These are phyloP conservation scores for Pharmacophagus antenor DNA, from an alignment of 2,888 invertebrate genomes.

Conservation along the genomic window DNA sequence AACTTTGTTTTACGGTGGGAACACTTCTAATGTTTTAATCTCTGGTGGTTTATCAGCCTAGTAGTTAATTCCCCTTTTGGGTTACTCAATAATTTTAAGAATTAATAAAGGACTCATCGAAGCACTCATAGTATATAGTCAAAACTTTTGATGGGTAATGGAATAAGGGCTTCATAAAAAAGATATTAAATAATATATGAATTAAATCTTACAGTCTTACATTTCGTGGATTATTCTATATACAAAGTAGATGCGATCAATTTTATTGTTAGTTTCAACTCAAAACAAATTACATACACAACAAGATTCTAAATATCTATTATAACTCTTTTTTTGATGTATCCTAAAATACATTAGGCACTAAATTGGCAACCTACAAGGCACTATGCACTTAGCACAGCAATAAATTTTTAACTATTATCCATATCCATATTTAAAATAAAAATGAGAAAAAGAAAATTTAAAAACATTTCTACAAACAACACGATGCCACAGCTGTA, in stretches of 20 bases:
- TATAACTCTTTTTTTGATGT: conserved; percentile 41
- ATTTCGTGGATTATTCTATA: conserved; percentile 23
- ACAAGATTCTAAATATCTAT: conserved; percentile 40
- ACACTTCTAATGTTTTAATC: conserved; percentile 65
- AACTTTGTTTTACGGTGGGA: conserved; percentile 77
- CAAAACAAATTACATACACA: conserved; percentile 30
- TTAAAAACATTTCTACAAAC: conserved; percentile 29
- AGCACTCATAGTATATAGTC: conserved; percentile 35
- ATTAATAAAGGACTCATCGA: conserved; percentile 36
- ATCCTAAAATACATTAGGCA: conserved; percentile 70
- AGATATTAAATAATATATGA: conserved; percentile 14
- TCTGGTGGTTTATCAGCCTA: conserved; percentile 71
- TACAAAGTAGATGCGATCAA: conserved; percentile 28
- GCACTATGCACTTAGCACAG: conserved; percentile 82
- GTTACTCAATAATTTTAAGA: conserved; percentile 31
- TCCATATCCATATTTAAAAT: conserved; percentile 57
- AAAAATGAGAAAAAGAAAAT: conserved; percentile 38
- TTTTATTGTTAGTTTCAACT: conserved; percentile 17
- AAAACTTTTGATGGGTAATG: conserved; percentile 29
- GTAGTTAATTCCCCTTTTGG: conserved; percentile 45
- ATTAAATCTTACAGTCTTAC: conserved; percentile 26
- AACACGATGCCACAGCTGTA: conserved; percentile 40
- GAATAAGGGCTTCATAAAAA: conserved; percentile 8
- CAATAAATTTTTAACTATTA: conserved; percentile 63
- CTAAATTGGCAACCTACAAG: conserved; percentile 83